Evolutionary conservation across 2,113 vertebrate species (phyloP).

Genomic region (Catharus bicknelli): DNA sequence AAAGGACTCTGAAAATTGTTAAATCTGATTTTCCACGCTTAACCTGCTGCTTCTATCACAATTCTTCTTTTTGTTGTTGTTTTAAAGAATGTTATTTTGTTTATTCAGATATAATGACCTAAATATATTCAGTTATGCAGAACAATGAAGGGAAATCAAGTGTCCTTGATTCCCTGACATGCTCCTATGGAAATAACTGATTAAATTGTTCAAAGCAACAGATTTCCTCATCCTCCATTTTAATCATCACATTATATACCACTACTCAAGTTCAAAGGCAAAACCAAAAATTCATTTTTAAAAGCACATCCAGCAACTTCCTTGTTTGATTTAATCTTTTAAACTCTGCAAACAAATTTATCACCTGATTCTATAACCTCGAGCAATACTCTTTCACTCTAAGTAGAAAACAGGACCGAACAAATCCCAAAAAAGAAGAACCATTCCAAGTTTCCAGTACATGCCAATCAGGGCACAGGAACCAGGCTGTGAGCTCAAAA

Average conservation of each 20-base stretch:
- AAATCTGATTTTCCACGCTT: constrained; percentile 48
- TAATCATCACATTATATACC: constrained; percentile 26
- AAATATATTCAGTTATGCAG: constrained; percentile 46
- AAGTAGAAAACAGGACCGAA: constrained; percentile 12
- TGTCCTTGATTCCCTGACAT: constrained; percentile 34
- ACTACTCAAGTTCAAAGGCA: neutral
- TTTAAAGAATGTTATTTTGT: constrained; percentile 29
- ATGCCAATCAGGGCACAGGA: neutral
- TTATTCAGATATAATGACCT: constrained; percentile 32
- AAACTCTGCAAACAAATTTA: neutral
- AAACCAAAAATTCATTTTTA: constrained; percentile 15
- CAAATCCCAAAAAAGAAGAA: neutral
- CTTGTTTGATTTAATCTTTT: neutral
- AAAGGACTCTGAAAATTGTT: constrained; percentile 14
- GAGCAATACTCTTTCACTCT: neutral
- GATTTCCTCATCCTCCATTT: constrained; percentile 32
- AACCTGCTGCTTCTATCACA: neutral
- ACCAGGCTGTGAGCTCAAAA: neutral
- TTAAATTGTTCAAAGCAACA: constrained; percentile 1
- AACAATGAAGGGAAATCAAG: constrained; percentile 46
- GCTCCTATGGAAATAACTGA: constrained; percentile 23
- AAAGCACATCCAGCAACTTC: neutral
- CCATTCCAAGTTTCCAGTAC: neutral
- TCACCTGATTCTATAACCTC: neutral
- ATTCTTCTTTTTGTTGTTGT: neutral